These are phyloP conservation scores for Zoroaster sp. DNA, from an alignment of 53 echinoderm and acorn worm species.

Conservation along the genomic window DNA sequence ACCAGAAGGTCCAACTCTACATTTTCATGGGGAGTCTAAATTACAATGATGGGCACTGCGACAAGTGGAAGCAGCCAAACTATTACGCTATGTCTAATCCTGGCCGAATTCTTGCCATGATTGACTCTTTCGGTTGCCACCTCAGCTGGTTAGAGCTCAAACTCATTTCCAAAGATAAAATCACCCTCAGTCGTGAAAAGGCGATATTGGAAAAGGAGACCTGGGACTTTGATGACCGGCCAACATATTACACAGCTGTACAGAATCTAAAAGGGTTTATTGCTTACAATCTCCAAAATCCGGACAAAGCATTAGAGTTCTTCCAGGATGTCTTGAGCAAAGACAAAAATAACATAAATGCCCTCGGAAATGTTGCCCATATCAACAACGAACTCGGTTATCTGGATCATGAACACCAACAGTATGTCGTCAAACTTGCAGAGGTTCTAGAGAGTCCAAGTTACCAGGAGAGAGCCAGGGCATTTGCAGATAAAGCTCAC, in stretches of 20 bases:
- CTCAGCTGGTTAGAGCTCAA: constrained; percentile 79
- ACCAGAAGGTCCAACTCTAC: background rate
- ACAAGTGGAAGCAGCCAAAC: background rate
- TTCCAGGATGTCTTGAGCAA: constrained; percentile 63
- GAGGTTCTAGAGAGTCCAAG: constrained; percentile 26
- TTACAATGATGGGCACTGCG: background rate
- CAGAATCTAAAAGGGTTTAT: constrained; percentile 84
- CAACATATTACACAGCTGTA: constrained; percentile 68
- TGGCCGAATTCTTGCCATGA: background rate
- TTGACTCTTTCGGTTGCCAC: constrained; percentile 77
- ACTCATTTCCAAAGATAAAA: constrained; percentile 16
- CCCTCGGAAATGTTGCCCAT: constrained; percentile 62
- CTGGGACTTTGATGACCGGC: constrained; percentile 68
- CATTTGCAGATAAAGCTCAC: constrained; percentile 77
- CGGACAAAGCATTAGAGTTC: constrained; percentile 44
- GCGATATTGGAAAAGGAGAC: constrained; percentile 41
- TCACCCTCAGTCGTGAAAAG: constrained; percentile 33
- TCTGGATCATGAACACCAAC: background rate
- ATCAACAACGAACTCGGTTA: constrained; percentile 21
- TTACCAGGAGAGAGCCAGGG: constrained; percentile 62
- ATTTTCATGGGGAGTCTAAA: constrained; percentile 4
- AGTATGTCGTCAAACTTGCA: constrained; percentile 14
- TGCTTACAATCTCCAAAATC: constrained; percentile 65
- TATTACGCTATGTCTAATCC: background rate
- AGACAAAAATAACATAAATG: constrained; percentile 74